Base-by-base conservation (phyloP, 2,797 vertebrate genomes). In the Macropus fuliginosus region DNA sequence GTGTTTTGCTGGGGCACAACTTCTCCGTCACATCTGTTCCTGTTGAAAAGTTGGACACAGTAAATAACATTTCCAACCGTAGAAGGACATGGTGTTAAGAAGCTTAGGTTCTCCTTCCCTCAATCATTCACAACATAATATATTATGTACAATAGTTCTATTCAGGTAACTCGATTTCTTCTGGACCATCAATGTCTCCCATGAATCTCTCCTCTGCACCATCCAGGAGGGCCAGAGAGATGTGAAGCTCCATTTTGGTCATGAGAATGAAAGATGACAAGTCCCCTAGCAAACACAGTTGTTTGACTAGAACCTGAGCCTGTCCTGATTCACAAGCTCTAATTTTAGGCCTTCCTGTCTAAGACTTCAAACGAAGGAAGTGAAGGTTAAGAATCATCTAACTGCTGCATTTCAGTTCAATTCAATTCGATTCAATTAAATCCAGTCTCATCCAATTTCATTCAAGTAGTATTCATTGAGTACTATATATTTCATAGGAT, bases 21-120 rank as follows among this genome's bases (percentile, higher is more conserved):
- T 40, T 94, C 91, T 91, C 90, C 52, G 54, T 55, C 57, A 91
- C 28, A 87, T 87, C 93, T 92, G 31, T 56, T 40, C 46, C 96
- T 92, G 57, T 8, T 95, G 52, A 91, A 46, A 56, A 50, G 24
- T 24, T 10, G 54, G 56, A 94, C 21, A 12, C 27, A n/a, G 54
- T 74, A 74, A 92, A n/a, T 18, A 34, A 55, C 50, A 18, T 74
- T 81, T 74, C 62, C 16, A n/a, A 21, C 16, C 34, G 21, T 74
- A 16, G 62, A 5, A 74, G n/a, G n/a, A 16, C 62, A 40, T 74
- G 62, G 34, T 18, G 13, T 74, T 40, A 24, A 74, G 62, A 74
- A 81, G 18, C n/a, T 46, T 10, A 40, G 6, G 11, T 24, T 21
- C 66, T 24, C 40, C 40, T 50, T 50, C 24, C 74, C 4, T 87